Evolutionary conservation across 2,113 vertebrate genomes (phyloP).

Genomic region (Plecturocebus donacophilus): DNA sequence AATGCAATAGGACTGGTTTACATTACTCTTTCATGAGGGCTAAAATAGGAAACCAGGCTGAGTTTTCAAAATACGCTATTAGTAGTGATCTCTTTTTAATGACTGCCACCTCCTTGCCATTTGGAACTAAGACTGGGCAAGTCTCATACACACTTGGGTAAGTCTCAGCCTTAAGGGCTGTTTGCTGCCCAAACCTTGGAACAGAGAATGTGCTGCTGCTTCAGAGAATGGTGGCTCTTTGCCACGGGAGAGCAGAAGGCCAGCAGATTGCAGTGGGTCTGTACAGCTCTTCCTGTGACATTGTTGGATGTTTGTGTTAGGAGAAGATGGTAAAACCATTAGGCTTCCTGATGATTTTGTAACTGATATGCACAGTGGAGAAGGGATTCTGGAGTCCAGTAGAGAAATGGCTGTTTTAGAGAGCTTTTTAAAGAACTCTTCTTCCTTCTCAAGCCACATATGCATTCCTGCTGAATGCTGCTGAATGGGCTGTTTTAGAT

Average conservation of each 20-base stretch:
- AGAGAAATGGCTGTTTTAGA: neutral
- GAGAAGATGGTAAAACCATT: conserved; percentile 33
- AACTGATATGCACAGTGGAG: conserved; percentile 66
- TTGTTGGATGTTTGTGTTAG: neutral
- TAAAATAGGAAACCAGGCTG: conserved; percentile 12
- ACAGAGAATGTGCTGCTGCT: neutral
- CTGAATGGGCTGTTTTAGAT: conserved; percentile 49
- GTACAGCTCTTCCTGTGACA: neutral
- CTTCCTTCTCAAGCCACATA: conserved; percentile 29
- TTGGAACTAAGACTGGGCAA: conserved; percentile 15
- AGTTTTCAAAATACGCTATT: conserved; percentile 61
- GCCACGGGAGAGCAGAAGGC: neutral
- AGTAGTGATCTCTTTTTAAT: conserved; percentile 67
- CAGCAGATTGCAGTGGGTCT: neutral
- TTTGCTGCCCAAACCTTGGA: neutral
- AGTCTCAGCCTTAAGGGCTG: neutral
- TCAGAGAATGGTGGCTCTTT: neutral
- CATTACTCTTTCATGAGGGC: conserved; percentile 38
- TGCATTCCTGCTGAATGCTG: conserved; percentile 59
- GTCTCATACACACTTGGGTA: neutral
- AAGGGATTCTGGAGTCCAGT: conserved; percentile 41
- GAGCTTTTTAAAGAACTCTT: neutral
- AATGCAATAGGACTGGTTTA: neutral
- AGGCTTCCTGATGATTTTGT: neutral
- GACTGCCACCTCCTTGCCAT: conserved; percentile 64